Evolutionary conservation across 2,797 vertebrate species (phyloP).

Genomic region (Salmo trutta): DNA sequence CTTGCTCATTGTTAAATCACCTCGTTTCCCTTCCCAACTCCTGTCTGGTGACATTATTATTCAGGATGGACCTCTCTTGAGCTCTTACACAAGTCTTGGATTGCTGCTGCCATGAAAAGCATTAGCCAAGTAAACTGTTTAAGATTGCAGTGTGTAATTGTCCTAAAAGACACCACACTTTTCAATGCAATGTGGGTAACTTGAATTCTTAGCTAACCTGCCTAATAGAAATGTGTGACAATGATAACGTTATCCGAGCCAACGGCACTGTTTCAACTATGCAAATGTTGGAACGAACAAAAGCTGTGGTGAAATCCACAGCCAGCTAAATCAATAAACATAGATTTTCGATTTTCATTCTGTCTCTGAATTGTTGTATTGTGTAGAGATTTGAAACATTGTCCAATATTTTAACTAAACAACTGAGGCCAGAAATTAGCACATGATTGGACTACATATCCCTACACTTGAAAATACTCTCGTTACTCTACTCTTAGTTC

Average conservation of each 20-base stretch:
- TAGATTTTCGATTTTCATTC: not conserved
- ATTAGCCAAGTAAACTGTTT: no score
- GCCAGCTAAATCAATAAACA: not conserved
- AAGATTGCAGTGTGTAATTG: not conserved
- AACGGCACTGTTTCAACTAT: not conserved
- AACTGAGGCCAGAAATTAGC: not conserved
- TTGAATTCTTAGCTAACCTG: no score
- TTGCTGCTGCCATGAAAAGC: not conserved
- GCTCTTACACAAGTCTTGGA: not conserved
- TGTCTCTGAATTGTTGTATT: not conserved
- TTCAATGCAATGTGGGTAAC: not conserved
- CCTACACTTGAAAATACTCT: conserved; percentile 10
- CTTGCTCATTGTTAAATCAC: not conserved
- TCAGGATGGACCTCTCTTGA: not conserved
- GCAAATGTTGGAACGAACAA: not conserved
- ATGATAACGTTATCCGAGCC: not conserved
- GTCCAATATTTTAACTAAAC: not conserved
- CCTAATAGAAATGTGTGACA: no score
- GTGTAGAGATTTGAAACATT: not conserved
- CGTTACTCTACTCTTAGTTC: conserved; percentile 2
- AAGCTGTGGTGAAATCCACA: not conserved
- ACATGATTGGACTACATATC: conserved; percentile 16
- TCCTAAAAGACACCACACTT: not conserved
- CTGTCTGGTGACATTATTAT: not conserved
- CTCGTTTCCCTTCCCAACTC: not conserved